Evolutionary conservation across 2,113 vertebrate genomes (phyloP).

Genomic region (Saimiri boliviensis): DNA sequence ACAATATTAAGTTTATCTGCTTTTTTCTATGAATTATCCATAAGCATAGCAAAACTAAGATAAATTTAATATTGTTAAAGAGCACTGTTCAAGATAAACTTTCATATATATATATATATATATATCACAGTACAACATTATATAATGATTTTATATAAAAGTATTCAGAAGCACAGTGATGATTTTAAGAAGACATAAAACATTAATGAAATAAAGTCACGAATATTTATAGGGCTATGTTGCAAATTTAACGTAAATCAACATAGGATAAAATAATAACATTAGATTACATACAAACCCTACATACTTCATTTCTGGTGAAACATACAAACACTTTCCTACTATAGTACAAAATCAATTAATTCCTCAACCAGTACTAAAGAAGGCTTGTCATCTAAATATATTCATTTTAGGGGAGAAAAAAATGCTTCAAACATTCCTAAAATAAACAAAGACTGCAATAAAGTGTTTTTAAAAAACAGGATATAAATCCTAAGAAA

Average conservation of each 20-base stretch:
- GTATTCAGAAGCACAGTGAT: slow-evolving; percentile 25
- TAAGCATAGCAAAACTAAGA: slow-evolving; percentile 3
- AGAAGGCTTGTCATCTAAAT: slow-evolving; percentile 14
- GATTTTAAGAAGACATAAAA: slow-evolving; percentile 41
- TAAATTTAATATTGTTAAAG: slow-evolving; percentile 39
- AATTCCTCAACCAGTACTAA: background rate
- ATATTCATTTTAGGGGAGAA: slow-evolving; percentile 10
- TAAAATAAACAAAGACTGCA: slow-evolving; percentile 9
- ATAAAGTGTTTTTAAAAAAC: slow-evolving; percentile 52
- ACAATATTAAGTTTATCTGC: background rate
- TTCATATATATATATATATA: background rate
- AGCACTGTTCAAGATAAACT: slow-evolving; percentile 32
- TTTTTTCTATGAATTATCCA: slow-evolving; percentile 27
- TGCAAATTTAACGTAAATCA: slow-evolving; percentile 50
- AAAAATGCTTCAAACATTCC: slow-evolving; percentile 38
- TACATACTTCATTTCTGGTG: slow-evolving; percentile 56
- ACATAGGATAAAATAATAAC: slow-evolving; percentile 46
- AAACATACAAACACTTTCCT: slow-evolving; percentile 42
- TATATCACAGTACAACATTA: background rate
- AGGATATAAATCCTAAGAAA: background rate
- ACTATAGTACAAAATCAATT: slow-evolving; percentile 48
- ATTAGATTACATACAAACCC: slow-evolving; percentile 3
- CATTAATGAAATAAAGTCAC: slow-evolving; percentile 44
- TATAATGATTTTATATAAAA: slow-evolving; percentile 24
- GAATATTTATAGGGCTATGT: slow-evolving; percentile 22